phyloP scores from a whole-genome alignment of 2,888 invertebrate genomes.

The Cryptus armator region DNA sequence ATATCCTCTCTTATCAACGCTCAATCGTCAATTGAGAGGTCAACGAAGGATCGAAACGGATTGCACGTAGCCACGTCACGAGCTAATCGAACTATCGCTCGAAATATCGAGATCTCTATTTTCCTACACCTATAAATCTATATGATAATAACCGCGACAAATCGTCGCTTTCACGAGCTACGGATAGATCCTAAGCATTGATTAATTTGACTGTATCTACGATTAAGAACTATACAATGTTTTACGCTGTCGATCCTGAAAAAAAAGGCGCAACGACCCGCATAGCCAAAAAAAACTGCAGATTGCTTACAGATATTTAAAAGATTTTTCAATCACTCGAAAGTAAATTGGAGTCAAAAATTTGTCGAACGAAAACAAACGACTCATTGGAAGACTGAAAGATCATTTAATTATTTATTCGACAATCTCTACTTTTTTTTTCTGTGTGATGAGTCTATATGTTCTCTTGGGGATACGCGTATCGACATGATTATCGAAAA shows the following conservation, averaged over 20 bases:
- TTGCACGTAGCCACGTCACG: constrained; percentile 83
- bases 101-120: not conserved
- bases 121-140: constrained; percentile 24
- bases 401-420: not conserved
- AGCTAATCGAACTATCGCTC: not conserved
- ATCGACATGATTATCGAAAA: not conserved
- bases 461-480: not conserved
- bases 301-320: not conserved
- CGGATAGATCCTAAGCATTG: constrained; percentile 34
- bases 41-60: constrained; percentile 84
- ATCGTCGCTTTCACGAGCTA: constrained; percentile 39
- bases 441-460: not conserved
- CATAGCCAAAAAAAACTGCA: not conserved
- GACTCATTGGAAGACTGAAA: not conserved
- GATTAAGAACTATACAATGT: not conserved
- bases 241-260: not conserved
- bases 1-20: constrained; percentile 89
- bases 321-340: no score
- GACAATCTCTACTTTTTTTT: not conserved
- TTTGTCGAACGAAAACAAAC: no score
- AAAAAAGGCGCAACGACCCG: not conserved
- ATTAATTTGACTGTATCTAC: constrained; percentile 14
- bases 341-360: no score
- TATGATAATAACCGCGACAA: constrained; percentile 33
- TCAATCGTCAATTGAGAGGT: constrained; percentile 87